Evolutionary conservation across 2,113 vertebrate species (phyloP).

Genomic region (Clarias macrocephalus): DNA sequence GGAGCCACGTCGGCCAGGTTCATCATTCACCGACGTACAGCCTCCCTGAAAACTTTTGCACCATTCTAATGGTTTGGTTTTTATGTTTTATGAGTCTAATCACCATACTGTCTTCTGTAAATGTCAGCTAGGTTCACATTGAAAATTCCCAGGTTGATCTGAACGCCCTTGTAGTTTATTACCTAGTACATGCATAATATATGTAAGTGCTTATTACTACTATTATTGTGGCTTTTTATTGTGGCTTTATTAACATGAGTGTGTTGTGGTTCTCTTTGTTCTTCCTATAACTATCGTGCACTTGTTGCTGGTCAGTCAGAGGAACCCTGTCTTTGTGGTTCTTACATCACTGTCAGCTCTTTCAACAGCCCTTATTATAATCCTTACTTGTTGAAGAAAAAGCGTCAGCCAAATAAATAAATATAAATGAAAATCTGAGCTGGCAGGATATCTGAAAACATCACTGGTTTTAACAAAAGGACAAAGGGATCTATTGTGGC

Average conservation of each 20-base stretch:
- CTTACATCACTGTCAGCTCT: not conserved
- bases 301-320: not conserved
- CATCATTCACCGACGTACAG: too few relatives aligned
- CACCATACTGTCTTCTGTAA: too few relatives aligned
- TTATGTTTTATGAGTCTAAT: too few relatives aligned
- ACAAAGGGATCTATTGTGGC: slow-evolving; percentile 17
- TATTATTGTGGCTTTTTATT: not conserved
- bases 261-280: not conserved
- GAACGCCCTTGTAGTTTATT: too few relatives aligned
- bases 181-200: not conserved
- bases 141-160: too few relatives aligned
- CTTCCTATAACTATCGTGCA: not conserved
- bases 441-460: slow-evolving; percentile 20
- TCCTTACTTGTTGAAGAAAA: not conserved
- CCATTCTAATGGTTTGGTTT: too few relatives aligned
- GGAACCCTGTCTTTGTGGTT: not conserved
- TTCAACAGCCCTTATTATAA: not conserved
- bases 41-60: too few relatives aligned
- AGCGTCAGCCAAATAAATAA: not conserved
- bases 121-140: too few relatives aligned
- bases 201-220: not conserved
- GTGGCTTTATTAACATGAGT: not conserved
- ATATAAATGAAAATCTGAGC: slow-evolving; percentile 22
- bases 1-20: too few relatives aligned
- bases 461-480: not conserved